Percentiles rank a stretch among this genome's conserved stretches.
Evolutionary conservation across 2,888 invertebrate species (phyloP).

Genomic region (Cephus sareptanus): DNA sequence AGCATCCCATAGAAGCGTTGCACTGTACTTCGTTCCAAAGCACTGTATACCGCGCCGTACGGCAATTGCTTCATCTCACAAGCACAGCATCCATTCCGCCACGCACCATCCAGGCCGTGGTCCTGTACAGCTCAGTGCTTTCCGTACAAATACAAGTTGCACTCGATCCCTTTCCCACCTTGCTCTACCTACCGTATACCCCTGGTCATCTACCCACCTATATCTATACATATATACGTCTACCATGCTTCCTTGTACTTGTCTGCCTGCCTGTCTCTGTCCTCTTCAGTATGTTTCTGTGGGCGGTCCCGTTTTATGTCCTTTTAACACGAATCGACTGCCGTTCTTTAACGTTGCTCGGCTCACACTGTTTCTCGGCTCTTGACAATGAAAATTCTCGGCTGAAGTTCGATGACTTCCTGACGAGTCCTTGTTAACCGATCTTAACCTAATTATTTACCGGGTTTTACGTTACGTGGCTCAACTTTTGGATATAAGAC

Average conservation of each 20-base stretch:
- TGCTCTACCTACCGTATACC: background rate
- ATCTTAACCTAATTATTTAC: background rate
- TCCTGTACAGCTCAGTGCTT: background rate
- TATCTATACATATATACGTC: background rate
- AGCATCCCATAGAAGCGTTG: background rate
- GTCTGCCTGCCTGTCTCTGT: background rate
- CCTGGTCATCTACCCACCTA: background rate
- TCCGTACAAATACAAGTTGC: background rate
- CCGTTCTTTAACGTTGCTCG: slow-evolving; percentile 22
- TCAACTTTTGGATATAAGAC: background rate
- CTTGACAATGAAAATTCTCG: background rate
- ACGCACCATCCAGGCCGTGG: slow-evolving; percentile 20
- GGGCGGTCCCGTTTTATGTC: slow-evolving; percentile 38
- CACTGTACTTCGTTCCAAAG: background rate
- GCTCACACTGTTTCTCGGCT: background rate
- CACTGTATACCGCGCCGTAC: slow-evolving; percentile 1
- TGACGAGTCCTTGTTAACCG: background rate
- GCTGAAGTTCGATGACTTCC: background rate
- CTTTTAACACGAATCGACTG: slow-evolving; percentile 31
- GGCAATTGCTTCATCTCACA: background rate
- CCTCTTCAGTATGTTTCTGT: slow-evolving; percentile 21
- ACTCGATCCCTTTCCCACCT: slow-evolving; percentile 3
- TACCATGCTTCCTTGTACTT: background rate
- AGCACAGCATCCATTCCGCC: slow-evolving; percentile 2
- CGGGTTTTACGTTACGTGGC: background rate